Evolutionary conservation across 2,888 invertebrate genomes (phyloP).

Genomic region (Drosophila demipolita): DNA sequence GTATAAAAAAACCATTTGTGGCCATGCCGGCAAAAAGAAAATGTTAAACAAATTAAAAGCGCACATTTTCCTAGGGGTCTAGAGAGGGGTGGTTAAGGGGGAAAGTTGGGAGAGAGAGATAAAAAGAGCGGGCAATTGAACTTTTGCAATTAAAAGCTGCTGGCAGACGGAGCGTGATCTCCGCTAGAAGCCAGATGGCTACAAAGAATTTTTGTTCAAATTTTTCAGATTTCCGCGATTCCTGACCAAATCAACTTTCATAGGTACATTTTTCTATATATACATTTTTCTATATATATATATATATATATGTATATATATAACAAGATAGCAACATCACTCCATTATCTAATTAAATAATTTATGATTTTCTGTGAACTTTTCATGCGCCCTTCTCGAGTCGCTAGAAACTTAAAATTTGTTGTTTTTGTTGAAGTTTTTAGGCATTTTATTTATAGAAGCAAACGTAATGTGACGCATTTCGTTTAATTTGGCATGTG

Average conservation of each 20-base stretch:
- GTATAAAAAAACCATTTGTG: constrained; percentile 30
- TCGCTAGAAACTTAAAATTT: constrained; percentile 5
- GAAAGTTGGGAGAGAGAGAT: background rate
- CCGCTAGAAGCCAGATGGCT: constrained; percentile 55
- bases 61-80: constrained; percentile 34
- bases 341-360: constrained; percentile 54
- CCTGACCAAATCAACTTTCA: constrained; percentile 22
- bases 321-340: background rate
- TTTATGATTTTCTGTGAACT: constrained; percentile 59
- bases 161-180: constrained; percentile 42
- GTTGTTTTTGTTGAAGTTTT: constrained; percentile 34
- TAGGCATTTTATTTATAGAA: constrained; percentile 60
- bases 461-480: constrained; percentile 63
- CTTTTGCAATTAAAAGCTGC: constrained; percentile 66
- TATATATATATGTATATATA: background rate
- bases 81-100: background rate
- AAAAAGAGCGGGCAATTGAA: constrained; percentile 51
- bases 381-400: constrained; percentile 52
- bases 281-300: background rate
- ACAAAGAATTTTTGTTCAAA: constrained; percentile 15
- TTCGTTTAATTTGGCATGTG: constrained; percentile 58
- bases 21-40: constrained; percentile 42
- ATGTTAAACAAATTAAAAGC: constrained; percentile 47
- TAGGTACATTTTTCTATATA: background rate
- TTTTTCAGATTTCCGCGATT: constrained; percentile 56